phyloP scores from a whole-genome alignment of 35 echinoderm and acorn worm genomes.

The Ptychodera flava region DNA sequence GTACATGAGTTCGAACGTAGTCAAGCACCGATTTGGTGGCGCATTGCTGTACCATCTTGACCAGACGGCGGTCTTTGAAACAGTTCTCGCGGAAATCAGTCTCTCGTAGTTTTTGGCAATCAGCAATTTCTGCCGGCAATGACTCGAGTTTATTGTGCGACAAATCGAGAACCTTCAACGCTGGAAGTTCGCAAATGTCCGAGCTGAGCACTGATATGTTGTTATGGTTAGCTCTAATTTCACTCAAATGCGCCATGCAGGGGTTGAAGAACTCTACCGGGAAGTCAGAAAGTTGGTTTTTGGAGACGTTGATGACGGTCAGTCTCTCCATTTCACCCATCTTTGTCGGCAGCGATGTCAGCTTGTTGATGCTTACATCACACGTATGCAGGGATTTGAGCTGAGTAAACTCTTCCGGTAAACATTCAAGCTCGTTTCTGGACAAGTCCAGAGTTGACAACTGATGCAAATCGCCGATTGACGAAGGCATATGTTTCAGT shows the following conservation, averaged over 20 bases:
- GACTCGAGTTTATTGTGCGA: constrained; percentile 44
- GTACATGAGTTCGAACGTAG: constrained; percentile 30
- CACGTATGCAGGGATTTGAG: constrained; percentile 45
- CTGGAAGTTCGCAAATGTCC: constrained; percentile 25
- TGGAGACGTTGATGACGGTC: constrained; percentile 57
- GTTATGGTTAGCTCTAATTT: constrained; percentile 61
- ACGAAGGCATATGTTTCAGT: constrained; percentile 33
- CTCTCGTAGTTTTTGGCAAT: constrained; percentile 71
- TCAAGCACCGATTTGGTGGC: constrained; percentile 72
- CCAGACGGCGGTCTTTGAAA: constrained; percentile 63
- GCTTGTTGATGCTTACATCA: constrained; percentile 66
- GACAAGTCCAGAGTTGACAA: constrained; percentile 77
- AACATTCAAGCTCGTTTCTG: constrained; percentile 28
- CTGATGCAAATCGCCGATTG: constrained; percentile 36
- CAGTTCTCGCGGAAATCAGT: constrained; percentile 57
- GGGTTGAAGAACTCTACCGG: constrained; percentile 28
- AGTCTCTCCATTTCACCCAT: constrained; percentile 39
- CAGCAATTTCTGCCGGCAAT: constrained; percentile 45
- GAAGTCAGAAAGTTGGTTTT: constrained; percentile 37
- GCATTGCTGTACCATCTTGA: constrained; percentile 60
- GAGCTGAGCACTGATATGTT: constrained; percentile 28
- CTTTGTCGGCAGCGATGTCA: constrained; percentile 37
- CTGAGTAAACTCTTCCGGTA: constrained; percentile 55
- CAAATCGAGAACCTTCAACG: constrained; percentile 70
- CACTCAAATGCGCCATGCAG: constrained; percentile 52